Percentiles rank a stretch among this genome's conserved stretches.
These are phyloP conservation scores for Steinernema hermaphroditum DNA, from an alignment of 2,888 invertebrate species.

Conservation along the genomic window DNA sequence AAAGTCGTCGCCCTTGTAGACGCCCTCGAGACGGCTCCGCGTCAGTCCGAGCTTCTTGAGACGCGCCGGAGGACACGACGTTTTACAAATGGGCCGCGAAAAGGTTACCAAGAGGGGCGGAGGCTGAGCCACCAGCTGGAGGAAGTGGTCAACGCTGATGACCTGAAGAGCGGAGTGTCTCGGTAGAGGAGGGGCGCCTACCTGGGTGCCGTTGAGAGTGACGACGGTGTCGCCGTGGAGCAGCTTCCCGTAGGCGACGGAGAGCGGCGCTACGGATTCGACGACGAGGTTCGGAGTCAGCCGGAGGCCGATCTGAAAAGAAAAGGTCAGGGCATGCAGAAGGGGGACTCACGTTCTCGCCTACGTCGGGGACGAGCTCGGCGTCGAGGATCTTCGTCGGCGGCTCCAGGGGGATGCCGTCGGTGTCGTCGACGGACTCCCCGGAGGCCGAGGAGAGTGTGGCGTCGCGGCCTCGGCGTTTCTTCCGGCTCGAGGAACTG, in stretches of 20 bases:
- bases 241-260: background rate
- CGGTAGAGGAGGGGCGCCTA: background rate
- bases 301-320: background rate
- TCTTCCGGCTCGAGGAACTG: too few relatives aligned
- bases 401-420: background rate
- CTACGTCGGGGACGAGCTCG: background rate
- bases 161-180: background rate
- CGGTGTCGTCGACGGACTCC: background rate
- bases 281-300: background rate
- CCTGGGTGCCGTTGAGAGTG: background rate
- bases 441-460: too few relatives aligned
- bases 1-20: background rate
- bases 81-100: background rate
- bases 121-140: background rate
- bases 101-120: background rate
- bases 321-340: background rate
- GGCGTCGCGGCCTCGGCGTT: too few relatives aligned
- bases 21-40: background rate
- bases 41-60: background rate
- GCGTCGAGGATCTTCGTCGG: background rate
- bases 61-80: background rate
- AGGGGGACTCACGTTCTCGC: background rate
- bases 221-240: background rate
- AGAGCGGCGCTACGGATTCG: background rate
- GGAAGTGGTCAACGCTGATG: background rate